These are phyloP conservation scores for Rhizoglyphus robini DNA, from an alignment of 1,140 invertebrate species.

Conservation along the genomic window DNA sequence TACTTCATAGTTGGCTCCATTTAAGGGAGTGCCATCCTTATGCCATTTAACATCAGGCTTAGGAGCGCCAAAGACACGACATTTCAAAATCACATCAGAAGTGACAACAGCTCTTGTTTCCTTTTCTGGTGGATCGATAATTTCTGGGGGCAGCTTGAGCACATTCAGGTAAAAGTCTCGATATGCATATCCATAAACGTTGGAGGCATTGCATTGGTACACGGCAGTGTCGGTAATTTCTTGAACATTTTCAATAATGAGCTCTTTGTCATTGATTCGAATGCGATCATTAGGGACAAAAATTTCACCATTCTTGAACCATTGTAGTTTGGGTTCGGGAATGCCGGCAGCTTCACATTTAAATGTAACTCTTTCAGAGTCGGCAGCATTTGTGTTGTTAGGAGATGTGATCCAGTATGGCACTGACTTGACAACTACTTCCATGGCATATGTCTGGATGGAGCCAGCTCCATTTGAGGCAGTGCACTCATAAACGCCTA, in stretches of 20 bases:
- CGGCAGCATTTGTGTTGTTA: slow-evolving; percentile 68
- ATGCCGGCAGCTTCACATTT: slow-evolving; percentile 70
- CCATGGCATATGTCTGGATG: slow-evolving; percentile 66
- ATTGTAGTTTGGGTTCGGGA: slow-evolving; percentile 77
- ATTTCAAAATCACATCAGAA: slow-evolving; percentile 62
- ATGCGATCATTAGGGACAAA: slow-evolving; percentile 55
- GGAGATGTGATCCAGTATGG: slow-evolving; percentile 89
- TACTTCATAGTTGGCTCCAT: slow-evolving; percentile 61
- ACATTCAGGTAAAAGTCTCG: slow-evolving; percentile 97
- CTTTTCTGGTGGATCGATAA: slow-evolving; percentile 62
- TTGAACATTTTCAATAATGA: slow-evolving; percentile 63
- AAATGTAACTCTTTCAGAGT: slow-evolving; percentile 76
- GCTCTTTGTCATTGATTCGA: slow-evolving; percentile 45
- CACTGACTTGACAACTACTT: slow-evolving; percentile 60
- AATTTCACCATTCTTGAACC: slow-evolving; percentile 91
- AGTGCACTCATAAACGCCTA: slow-evolving; percentile 66
- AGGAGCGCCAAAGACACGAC: slow-evolving; percentile 88
- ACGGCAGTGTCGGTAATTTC: slow-evolving; percentile 85
- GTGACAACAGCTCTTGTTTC: slow-evolving; percentile 55
- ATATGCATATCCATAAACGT: slow-evolving; percentile 92
- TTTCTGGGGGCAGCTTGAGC: slow-evolving; percentile 71
- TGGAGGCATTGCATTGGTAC: slow-evolving; percentile 97
- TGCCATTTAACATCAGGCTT: slow-evolving; percentile 89
- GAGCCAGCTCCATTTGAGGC: slow-evolving; percentile 75
- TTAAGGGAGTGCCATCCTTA: slow-evolving; percentile 60